A percentile compares a stretch with the other conserved stretches of the same genome.
Evolutionary conservation across 2,888 invertebrate species (phyloP).

Genomic region (Parascotia fuliginaria): DNA sequence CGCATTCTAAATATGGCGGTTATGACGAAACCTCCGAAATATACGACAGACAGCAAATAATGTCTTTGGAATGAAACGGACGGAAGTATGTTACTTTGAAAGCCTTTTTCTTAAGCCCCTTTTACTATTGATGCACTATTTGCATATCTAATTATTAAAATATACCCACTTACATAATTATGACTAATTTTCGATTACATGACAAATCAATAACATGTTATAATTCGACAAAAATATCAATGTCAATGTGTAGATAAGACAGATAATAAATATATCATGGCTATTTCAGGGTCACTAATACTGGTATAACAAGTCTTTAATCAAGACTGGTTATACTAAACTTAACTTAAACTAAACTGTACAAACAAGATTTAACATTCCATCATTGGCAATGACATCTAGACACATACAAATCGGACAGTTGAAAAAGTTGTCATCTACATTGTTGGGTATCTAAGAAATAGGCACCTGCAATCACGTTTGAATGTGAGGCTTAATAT

Average conservation of each 20-base stretch:
- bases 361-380: slow-evolving; percentile 29
- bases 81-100: too few species aligned
- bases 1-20: too few species aligned
- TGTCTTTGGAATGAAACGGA: too few species aligned
- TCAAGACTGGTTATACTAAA: slow-evolving; percentile 29
- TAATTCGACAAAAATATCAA: slow-evolving; percentile 9
- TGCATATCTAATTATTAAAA: too few species aligned
- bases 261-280: slow-evolving; percentile 13
- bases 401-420: not conserved
- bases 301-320: slow-evolving; percentile 35
- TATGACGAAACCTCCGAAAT: too few species aligned
- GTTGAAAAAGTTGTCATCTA: not conserved
- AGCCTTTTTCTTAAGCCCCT: too few species aligned
- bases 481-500: too few species aligned
- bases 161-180: too few species aligned
- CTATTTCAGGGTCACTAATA: slow-evolving; percentile 38
- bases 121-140: too few species aligned
- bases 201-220: not conserved
- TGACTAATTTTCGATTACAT: too few species aligned
- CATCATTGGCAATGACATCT: slow-evolving; percentile 16
- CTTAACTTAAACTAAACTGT: slow-evolving; percentile 25
- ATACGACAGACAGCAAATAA: too few species aligned
- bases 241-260: slow-evolving; percentile 18
- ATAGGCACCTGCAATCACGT: not conserved
- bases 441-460: not conserved